These are phyloP conservation scores for Microctenopoma lineatum DNA, from an alignment of 2,797 vertebrate species.

Conservation along the genomic window DNA sequence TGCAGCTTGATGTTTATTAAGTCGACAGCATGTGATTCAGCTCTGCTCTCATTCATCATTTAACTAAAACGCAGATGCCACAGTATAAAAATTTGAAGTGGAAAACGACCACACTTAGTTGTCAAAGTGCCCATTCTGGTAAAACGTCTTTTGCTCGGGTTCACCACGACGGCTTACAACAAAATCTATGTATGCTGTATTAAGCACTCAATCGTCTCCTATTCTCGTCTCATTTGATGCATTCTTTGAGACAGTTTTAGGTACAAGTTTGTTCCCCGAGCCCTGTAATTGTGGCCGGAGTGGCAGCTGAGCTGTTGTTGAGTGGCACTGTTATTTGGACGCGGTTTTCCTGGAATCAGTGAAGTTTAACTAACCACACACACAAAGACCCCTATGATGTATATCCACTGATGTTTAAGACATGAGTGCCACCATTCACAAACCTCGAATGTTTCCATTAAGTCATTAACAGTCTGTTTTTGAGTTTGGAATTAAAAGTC, in stretches of 20 bases:
- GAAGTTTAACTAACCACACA: constrained; percentile 42
- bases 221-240: constrained; percentile 30
- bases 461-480: constrained; percentile 42
- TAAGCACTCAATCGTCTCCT: constrained; percentile 40
- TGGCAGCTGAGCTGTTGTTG: constrained; percentile 46
- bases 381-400: constrained; percentile 26
- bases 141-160: constrained; percentile 33
- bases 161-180: constrained; percentile 28
- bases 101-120: constrained; percentile 35
- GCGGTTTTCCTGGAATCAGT: constrained; percentile 42
- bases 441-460: constrained; percentile 50
- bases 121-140: constrained; percentile 28
- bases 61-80: constrained; percentile 48
- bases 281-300: constrained; percentile 66
- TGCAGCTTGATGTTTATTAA: constrained; percentile 34
- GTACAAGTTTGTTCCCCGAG: constrained; percentile 28
- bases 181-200: constrained; percentile 33
- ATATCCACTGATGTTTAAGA: constrained; percentile 26
- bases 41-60: constrained; percentile 31
- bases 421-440: constrained; percentile 5
- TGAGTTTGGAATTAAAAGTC: constrained; percentile 1
- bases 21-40: constrained; percentile 15
- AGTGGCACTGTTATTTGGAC: constrained; percentile 47
- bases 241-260: constrained; percentile 40
- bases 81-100: constrained; percentile 33